These are phyloP conservation scores for Alsophila aescularia DNA, from an alignment of 2,888 invertebrate genomes.

Conservation along the genomic window DNA sequence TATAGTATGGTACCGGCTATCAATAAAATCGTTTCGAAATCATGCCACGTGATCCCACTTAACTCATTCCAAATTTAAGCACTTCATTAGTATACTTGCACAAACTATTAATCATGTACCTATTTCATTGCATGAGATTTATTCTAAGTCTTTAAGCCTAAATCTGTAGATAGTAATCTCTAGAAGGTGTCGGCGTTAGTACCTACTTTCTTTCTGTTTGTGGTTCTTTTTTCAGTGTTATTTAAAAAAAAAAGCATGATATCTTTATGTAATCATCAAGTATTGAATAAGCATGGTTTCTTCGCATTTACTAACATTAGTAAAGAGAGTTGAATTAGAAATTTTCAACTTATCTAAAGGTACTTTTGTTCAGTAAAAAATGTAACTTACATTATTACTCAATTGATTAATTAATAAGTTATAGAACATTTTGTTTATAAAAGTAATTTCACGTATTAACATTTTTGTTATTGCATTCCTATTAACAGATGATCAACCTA, in stretches of 20 bases:
- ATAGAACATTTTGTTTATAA: neutral
- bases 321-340: neutral
- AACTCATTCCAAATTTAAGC: neutral
- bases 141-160: slow-evolving; percentile 23
- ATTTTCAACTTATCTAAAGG: neutral
- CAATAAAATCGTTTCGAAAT: neutral
- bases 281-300: neutral
- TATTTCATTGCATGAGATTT: neutral
- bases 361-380: neutral
- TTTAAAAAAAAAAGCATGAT: slow-evolving; percentile 1
- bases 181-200: slow-evolving; percentile 20
- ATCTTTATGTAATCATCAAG: neutral
- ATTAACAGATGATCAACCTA: slow-evolving; percentile 82
- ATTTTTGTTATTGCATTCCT: slow-evolving; percentile 69
- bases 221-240: neutral
- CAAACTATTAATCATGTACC: neutral
- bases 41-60: neutral
- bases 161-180: slow-evolving; percentile 9
- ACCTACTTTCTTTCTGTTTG: neutral
- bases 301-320: slow-evolving; percentile 4
- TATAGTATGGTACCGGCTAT: neutral
- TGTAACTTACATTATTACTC: neutral
- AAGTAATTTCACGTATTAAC: slow-evolving; percentile 39
- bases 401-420: neutral
- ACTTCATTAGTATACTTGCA: neutral